Conservation (phyloP, 2,888 invertebrate species). For the Drosophila koepferae region DNA sequence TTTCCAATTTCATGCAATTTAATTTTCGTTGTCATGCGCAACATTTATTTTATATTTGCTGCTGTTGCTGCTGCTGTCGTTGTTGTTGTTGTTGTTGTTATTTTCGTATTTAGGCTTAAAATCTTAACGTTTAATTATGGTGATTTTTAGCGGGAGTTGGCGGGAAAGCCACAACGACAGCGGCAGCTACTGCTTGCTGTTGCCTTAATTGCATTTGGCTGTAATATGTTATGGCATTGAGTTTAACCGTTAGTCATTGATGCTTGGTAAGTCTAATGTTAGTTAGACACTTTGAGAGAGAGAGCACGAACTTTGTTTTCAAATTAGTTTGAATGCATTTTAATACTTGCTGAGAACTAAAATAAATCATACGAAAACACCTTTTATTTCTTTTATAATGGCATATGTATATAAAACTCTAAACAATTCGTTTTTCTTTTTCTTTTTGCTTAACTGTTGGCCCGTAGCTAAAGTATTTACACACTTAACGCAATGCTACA, state of each 20-base stretch:
- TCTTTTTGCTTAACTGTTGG: not conserved
- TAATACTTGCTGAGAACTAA: not conserved
- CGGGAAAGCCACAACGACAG: slow-evolving; percentile 1
- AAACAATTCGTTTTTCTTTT: not conserved
- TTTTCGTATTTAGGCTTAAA: slow-evolving; percentile 45
- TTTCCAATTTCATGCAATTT: slow-evolving; percentile 81
- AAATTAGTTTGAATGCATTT: too few relatives aligned
- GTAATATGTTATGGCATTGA: slow-evolving; percentile 37
- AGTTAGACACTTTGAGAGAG: not conserved
- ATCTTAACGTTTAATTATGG: slow-evolving; percentile 52
- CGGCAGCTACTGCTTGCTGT: not conserved
- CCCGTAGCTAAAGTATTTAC: slow-evolving; percentile 37
- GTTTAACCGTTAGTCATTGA: slow-evolving; percentile 50
- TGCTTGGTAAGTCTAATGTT: not conserved
- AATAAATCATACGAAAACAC: not conserved
- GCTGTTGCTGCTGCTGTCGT: slow-evolving; percentile 25
- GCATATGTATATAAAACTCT: not conserved
- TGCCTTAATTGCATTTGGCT: slow-evolving; percentile 67
- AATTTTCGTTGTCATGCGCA: slow-evolving; percentile 68
- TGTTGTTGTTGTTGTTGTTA: slow-evolving; percentile 31
- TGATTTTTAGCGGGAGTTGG: slow-evolving; percentile 22
- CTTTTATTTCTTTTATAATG: not conserved
- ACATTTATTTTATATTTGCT: slow-evolving; percentile 38
- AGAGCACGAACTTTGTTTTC: not conserved
- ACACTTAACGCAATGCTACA: slow-evolving; percentile 38